Evolutionary conservation across 2,113 vertebrate genomes (phyloP).

Genomic region (Rhineura floridana): DNA sequence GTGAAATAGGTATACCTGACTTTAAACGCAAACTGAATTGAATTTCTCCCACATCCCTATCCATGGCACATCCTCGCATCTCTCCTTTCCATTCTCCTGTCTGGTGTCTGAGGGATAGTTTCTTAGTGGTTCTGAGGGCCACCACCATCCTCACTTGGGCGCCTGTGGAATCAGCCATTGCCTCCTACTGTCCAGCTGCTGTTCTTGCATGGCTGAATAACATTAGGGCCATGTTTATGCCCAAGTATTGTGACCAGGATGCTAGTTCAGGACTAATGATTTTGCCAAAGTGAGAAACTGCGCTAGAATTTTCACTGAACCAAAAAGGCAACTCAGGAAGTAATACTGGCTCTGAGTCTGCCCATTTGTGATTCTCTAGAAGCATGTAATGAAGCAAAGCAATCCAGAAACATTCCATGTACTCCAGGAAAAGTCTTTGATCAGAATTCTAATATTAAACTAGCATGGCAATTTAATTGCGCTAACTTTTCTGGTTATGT

Average conservation of each 20-base stretch:
- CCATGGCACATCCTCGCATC: too few relatives aligned
- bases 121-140: background rate
- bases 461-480: conserved; percentile 85
- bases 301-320: background rate
- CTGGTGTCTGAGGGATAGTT: background rate
- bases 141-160: background rate
- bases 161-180: background rate
- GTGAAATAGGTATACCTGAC: too few relatives aligned
- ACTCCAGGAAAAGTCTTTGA: conserved; percentile 70
- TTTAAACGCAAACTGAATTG: too few relatives aligned
- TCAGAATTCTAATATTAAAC: conserved; percentile 69
- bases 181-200: background rate
- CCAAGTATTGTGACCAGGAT: background rate
- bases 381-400: conserved; percentile 84
- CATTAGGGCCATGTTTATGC: background rate
- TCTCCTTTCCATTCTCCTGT: background rate
- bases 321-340: background rate
- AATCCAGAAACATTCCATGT: conserved; percentile 82
- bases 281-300: background rate
- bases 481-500: conserved; percentile 81
- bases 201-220: background rate
- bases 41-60: too few relatives aligned
- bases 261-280: background rate
- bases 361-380: too few relatives aligned
- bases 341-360: too few relatives aligned